These are phyloP conservation scores for Sebastes iracundus DNA, from an alignment of 2,797 vertebrate species.

Conservation along the genomic window DNA sequence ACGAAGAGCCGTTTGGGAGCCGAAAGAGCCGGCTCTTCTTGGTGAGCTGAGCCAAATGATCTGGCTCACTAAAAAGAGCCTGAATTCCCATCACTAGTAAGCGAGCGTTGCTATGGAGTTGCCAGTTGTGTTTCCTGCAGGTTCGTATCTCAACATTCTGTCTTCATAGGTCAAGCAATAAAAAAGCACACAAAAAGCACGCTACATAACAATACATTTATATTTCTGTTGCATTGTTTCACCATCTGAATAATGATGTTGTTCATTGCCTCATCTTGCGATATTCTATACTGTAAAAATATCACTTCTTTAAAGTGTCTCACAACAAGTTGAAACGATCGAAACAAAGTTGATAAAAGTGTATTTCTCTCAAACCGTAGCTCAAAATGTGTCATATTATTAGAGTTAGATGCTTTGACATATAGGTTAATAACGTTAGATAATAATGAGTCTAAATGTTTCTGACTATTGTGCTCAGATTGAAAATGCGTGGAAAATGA, in stretches of 20 bases:
- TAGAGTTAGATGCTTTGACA: neutral
- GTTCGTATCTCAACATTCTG: neutral
- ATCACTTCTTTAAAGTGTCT: neutral
- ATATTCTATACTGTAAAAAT: neutral
- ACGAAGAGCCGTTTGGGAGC: too few species aligned
- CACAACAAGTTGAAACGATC: neutral
- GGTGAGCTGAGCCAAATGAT: too few species aligned
- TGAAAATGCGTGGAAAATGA: neutral
- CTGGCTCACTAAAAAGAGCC: too few species aligned
- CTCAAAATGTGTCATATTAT: neutral
- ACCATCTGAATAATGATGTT: too few species aligned
- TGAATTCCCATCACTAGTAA: too few species aligned
- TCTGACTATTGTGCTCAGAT: neutral
- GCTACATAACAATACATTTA: neutral
- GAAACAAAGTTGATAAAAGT: neutral
- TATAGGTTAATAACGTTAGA: neutral
- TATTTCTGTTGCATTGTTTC: neutral
- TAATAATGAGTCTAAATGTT: neutral
- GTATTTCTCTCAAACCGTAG: neutral
- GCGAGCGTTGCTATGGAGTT: neutral
- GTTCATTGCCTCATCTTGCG: too few species aligned
- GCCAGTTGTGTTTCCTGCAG: conserved; percentile 27
- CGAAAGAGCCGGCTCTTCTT: too few species aligned
- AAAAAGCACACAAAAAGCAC: neutral
- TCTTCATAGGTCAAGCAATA: neutral